Evolutionary conservation across 2,113 vertebrate species (phyloP).

Genomic region (Gulo gulo): DNA sequence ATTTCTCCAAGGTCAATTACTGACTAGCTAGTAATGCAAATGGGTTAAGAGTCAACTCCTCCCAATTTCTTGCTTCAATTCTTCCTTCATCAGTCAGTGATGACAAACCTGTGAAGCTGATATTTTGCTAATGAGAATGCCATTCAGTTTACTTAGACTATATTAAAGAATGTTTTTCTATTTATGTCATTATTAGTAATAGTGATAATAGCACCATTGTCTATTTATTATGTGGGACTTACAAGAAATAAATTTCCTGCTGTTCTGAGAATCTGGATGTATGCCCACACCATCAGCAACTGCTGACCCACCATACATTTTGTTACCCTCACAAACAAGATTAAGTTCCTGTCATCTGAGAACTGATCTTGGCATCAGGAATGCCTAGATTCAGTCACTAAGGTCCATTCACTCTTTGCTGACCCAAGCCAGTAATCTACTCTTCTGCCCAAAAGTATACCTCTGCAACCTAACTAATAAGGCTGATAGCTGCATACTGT

Average conservation of each 20-base stretch:
- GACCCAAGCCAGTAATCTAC: neutral
- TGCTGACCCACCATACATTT: neutral
- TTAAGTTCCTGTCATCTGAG: conserved; percentile 15
- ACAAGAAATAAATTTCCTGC: conserved; percentile 24
- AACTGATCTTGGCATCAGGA: neutral
- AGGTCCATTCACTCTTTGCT: neutral
- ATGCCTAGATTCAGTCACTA: neutral
- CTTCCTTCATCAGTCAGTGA: neutral
- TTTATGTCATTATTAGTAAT: conserved; percentile 40
- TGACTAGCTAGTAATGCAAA: neutral
- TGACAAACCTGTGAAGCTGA: neutral
- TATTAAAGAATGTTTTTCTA: conserved; percentile 28
- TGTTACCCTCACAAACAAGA: neutral
- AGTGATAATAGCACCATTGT: neutral
- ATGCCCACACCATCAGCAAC: neutral
- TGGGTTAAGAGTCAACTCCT: neutral
- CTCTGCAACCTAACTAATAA: neutral
- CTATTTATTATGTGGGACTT: conserved; percentile 23
- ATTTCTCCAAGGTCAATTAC: neutral
- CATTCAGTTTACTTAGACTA: neutral
- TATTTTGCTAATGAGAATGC: neutral
- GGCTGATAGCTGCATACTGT: neutral
- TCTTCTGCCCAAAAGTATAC: neutral
- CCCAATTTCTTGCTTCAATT: neutral
- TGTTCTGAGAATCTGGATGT: neutral